phyloP scores from a whole-genome alignment of 1,140 invertebrate genomes.

The Drosophila tani region DNA sequence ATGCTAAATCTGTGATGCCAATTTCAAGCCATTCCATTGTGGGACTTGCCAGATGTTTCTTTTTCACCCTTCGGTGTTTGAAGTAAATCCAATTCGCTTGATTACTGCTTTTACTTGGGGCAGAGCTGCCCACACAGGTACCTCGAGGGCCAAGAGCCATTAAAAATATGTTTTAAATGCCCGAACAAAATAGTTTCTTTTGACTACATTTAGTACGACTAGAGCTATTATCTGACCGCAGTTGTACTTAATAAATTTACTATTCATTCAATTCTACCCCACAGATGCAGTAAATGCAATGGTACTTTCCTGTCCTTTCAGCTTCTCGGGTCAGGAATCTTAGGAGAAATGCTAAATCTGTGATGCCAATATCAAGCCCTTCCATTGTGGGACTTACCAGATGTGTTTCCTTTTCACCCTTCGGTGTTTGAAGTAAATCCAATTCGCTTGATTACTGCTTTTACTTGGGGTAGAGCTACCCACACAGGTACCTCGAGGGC shows the following conservation, averaged over 20 bases:
- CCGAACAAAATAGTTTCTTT: too few species aligned
- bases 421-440: not conserved
- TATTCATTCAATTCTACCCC: not conserved
- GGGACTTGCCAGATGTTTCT: not conserved
- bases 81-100: not conserved
- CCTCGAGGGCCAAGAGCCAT: too few species aligned
- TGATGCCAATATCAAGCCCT: not conserved
- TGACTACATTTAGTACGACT: too few species aligned
- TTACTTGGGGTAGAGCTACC: not conserved
- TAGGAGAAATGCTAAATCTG: not conserved
- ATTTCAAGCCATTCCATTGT: too few species aligned
- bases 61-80: not conserved
- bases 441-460: too few species aligned
- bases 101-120: not conserved
- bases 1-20: not conserved
- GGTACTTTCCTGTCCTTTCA: too few species aligned
- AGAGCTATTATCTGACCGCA: too few species aligned
- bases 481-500: too few species aligned
- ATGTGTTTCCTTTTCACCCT: not conserved
- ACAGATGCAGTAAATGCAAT: not conserved
- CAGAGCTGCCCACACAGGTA: too few species aligned
- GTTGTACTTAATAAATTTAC: not conserved
- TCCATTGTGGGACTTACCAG: not conserved
- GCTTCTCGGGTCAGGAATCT: not conserved
- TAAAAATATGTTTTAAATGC: too few species aligned